A percentile compares a stretch with the other conserved stretches of the same genome.
phyloP scores from a whole-genome alignment of 1,140 invertebrate species.

The Calosoma granatense region DNA sequence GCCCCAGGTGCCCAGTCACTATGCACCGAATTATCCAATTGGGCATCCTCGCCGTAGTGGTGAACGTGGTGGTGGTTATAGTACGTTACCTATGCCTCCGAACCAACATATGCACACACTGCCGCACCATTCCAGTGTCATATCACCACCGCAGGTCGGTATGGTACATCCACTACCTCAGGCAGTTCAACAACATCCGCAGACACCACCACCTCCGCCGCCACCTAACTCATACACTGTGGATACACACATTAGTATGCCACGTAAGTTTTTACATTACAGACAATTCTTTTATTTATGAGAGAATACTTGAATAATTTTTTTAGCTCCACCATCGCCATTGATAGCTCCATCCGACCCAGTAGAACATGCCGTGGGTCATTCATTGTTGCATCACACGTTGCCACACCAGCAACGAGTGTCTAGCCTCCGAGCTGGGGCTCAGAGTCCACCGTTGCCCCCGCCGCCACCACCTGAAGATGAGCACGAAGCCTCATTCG shows the following conservation, averaged over 20 bases:
- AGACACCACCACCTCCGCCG: constrained; percentile 51
- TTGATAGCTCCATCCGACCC: constrained; percentile 38
- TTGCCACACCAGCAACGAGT: constrained; percentile 34
- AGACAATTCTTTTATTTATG: too few relatives aligned
- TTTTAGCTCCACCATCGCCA: constrained; percentile 65
- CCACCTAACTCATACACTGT: constrained; percentile 38
- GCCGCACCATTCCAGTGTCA: constrained; percentile 39
- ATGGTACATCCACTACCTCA: constrained; percentile 35
- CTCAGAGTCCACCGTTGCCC: constrained; percentile 68
- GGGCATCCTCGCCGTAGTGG: constrained; percentile 52
- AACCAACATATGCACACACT: constrained; percentile 36
- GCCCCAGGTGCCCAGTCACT: constrained; percentile 88
- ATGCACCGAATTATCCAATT: constrained; percentile 86
- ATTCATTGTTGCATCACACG: constrained; percentile 46
- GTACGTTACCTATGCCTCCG: constrained; percentile 56
- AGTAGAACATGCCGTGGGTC: constrained; percentile 25
- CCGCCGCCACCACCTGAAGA: constrained; percentile 77
- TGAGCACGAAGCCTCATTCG: constrained; percentile 63
- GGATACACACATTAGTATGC: constrained; percentile 61
- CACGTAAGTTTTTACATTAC: constrained; percentile 48
- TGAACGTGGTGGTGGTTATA: constrained; percentile 74
- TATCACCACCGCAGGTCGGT: constrained; percentile 43
- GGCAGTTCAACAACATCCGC: constrained; percentile 44
- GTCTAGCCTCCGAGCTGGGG: constrained; percentile 31
- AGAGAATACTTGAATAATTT: constrained; percentile 1